Conservation (phyloP, 2,113 vertebrate species). For the Oxyruncus cristatus region DNA sequence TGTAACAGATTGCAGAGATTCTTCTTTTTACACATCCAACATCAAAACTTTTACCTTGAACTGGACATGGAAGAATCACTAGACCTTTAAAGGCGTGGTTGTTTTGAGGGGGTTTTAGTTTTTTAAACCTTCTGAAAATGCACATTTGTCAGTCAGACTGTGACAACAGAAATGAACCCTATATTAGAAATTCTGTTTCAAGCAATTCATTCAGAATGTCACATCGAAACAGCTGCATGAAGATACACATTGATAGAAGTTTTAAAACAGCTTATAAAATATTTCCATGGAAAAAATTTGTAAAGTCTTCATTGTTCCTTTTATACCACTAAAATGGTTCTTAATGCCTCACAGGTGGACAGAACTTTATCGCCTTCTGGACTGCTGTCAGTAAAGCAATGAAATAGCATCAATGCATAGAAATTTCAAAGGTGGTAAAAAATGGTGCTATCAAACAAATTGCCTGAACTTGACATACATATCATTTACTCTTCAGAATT, state of each 20-base stretch:
- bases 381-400: background rate
- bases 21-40: background rate
- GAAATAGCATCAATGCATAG: background rate
- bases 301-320: background rate
- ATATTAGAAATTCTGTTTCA: background rate
- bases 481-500: background rate
- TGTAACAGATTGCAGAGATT: background rate
- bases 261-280: background rate
- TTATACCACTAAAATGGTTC: background rate
- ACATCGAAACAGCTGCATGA: background rate
- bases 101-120: background rate
- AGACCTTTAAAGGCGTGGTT: background rate
- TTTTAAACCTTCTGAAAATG: background rate
- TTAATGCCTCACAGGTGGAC: background rate
- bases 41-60: background rate
- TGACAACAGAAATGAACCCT: background rate
- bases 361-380: background rate
- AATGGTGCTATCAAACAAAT: background rate
- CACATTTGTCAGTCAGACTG: background rate
- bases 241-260: background rate
- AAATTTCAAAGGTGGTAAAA: background rate
- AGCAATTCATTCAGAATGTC: background rate
- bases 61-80: background rate
- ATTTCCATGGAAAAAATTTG: background rate
- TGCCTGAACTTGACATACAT: background rate